A percentile compares a stretch with the other conserved stretches of the same genome.
phyloP scores from a whole-genome alignment of 2,113 vertebrate species.

The Acrocephalus kingi region DNA sequence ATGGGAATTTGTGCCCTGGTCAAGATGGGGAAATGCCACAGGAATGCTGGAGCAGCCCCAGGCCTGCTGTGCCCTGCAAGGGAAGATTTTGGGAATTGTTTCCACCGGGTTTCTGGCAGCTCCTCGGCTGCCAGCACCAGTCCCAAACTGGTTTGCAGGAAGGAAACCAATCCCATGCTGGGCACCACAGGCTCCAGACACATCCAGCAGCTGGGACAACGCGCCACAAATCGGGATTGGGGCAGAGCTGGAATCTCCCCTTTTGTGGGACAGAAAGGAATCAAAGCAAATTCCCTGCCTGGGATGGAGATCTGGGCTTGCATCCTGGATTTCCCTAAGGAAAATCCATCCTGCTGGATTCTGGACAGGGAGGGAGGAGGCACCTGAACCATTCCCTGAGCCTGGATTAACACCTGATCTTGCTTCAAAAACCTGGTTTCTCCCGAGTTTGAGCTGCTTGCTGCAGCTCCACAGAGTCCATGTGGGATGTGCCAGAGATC shows the following conservation, averaged over 20 bases:
- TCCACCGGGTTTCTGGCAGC: background rate
- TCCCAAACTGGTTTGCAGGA: background rate
- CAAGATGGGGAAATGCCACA: background rate
- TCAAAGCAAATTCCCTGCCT: background rate
- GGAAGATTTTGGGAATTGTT: background rate
- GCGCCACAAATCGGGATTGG: accelerated
- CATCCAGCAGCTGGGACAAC: background rate
- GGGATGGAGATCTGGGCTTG: background rate
- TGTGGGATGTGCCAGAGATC: background rate
- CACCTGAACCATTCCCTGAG: background rate
- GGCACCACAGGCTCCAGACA: background rate
- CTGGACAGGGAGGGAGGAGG: background rate
- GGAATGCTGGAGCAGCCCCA: background rate
- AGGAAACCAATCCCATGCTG: background rate
- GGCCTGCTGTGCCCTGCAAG: background rate
- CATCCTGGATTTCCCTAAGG: background rate
- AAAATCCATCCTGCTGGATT: background rate
- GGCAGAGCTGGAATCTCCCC: background rate
- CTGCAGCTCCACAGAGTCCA: background rate
- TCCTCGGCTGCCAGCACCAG: background rate
- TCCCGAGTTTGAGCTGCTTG: background rate
- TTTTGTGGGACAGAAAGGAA: accelerated
- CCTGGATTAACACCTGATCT: background rate
- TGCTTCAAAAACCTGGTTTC: background rate
- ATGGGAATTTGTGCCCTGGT: background rate